These are phyloP conservation scores for Dascyllus trimaculatus DNA, from an alignment of 2,113 vertebrate species.

Conservation along the genomic window DNA sequence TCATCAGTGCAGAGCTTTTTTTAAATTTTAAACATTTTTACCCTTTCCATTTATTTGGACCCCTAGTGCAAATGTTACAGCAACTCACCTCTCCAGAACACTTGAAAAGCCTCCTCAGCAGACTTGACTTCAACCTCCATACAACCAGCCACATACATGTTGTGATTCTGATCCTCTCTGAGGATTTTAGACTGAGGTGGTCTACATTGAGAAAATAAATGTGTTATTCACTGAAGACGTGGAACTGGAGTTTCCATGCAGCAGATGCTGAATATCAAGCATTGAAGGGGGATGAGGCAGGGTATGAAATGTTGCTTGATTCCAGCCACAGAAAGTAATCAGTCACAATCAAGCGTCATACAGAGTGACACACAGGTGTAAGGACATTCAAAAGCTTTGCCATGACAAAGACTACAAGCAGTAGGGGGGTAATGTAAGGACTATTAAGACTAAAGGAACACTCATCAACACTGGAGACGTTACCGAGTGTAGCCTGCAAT, in stretches of 20 bases:
- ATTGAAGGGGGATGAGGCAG: not conserved
- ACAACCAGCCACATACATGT: slow-evolving; percentile 96
- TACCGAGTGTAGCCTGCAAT: not conserved
- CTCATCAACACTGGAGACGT: slow-evolving; percentile 48
- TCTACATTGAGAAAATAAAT: slow-evolving; percentile 81
- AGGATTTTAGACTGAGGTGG: slow-evolving; percentile 94
- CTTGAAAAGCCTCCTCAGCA: slow-evolving; percentile 95
- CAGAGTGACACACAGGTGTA: slow-evolving; percentile 23
- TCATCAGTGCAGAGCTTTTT: slow-evolving; percentile 78
- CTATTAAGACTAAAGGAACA: slow-evolving; percentile 4
- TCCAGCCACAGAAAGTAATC: slow-evolving; percentile 24
- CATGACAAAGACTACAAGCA: slow-evolving; percentile 47
- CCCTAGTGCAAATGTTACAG: not conserved
- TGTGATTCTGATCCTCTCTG: slow-evolving; percentile 96
- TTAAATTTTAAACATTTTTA: not conserved
- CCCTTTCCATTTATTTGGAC: not conserved
- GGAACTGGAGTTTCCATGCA: slow-evolving; percentile 20
- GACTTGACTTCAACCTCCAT: slow-evolving; percentile 97
- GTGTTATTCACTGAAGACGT: not conserved
- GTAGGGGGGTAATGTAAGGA: not conserved
- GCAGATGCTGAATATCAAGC: not conserved
- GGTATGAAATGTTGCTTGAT: slow-evolving; percentile 7
- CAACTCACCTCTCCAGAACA: slow-evolving; percentile 94
- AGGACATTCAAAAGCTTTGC: slow-evolving; percentile 33
- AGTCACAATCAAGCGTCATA: not conserved